phyloP scores from a whole-genome alignment of 2,888 invertebrate genomes.

The Urechis unicinctus region DNA sequence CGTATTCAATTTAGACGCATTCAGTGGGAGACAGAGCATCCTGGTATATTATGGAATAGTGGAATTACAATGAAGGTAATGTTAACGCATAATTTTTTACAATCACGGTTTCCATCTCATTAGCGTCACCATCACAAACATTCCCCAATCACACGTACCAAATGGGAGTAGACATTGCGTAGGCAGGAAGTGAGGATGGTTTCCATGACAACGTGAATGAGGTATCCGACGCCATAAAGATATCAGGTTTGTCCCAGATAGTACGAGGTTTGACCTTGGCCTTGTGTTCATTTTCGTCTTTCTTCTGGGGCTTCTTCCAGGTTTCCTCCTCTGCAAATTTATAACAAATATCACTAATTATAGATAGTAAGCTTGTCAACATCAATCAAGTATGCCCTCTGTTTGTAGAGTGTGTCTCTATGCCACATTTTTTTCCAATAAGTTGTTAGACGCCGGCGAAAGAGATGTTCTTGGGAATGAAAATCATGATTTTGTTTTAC shows the following conservation, averaged over 20 bases:
- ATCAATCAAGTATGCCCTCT: no score
- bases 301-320: slow-evolving; percentile 5
- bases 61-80: no score
- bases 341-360: not conserved
- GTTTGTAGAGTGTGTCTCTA: no score
- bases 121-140: not conserved
- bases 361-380: no score
- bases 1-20: not conserved
- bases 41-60: no score
- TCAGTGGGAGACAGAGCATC: not conserved
- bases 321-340: slow-evolving; percentile 7
- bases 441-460: no score
- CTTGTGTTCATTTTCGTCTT: slow-evolving; percentile 9
- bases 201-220: slow-evolving; percentile 87
- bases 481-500: no score
- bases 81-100: no score
- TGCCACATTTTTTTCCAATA: no score
- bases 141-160: not conserved
- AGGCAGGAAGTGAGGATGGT: slow-evolving; percentile 79
- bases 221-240: slow-evolving; percentile 85
- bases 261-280: slow-evolving; percentile 24
- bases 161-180: slow-evolving; percentile 73
- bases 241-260: slow-evolving; percentile 74
- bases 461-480: no score
- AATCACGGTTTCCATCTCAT: no score